phyloP scores from a whole-genome alignment of 2,113 vertebrate genomes.

The Anas platyrhynchos region DNA sequence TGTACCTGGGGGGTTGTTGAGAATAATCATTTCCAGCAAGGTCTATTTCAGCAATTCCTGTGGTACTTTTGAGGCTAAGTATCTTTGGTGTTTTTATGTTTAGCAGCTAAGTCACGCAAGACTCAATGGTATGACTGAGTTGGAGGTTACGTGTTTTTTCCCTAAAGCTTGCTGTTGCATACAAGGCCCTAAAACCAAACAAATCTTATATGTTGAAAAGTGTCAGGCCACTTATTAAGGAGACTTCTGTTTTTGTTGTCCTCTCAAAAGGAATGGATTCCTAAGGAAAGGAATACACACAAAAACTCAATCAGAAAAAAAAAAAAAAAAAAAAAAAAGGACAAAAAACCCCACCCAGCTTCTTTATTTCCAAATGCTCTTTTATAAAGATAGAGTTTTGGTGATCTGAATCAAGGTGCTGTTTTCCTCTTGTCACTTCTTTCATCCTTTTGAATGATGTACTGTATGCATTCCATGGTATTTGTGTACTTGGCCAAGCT shows the following conservation, averaged over 20 bases:
- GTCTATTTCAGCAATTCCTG: background rate
- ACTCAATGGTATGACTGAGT: background rate
- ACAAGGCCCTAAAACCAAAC: background rate
- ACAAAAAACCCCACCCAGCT: background rate
- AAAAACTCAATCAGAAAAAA: too few species aligned
- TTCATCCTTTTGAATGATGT: background rate
- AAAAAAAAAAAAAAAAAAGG: background rate
- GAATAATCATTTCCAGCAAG: background rate
- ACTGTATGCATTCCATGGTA: background rate
- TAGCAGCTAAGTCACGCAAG: background rate
- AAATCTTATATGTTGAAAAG: background rate
- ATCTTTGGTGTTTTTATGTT: background rate
- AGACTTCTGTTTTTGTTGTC: background rate
- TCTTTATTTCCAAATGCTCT: background rate
- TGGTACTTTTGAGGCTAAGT: background rate
- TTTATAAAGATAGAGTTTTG: background rate
- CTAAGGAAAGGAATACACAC: background rate
- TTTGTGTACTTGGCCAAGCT: background rate
- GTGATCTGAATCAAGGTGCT: background rate
- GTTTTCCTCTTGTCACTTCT: background rate
- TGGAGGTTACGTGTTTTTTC: background rate
- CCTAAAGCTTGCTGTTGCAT: background rate
- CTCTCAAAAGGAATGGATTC: background rate
- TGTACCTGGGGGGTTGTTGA: background rate
- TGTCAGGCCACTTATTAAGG: background rate